These are phyloP conservation scores for Hyposoter dolosus DNA, from an alignment of 2,888 invertebrate genomes.

Conservation along the genomic window DNA sequence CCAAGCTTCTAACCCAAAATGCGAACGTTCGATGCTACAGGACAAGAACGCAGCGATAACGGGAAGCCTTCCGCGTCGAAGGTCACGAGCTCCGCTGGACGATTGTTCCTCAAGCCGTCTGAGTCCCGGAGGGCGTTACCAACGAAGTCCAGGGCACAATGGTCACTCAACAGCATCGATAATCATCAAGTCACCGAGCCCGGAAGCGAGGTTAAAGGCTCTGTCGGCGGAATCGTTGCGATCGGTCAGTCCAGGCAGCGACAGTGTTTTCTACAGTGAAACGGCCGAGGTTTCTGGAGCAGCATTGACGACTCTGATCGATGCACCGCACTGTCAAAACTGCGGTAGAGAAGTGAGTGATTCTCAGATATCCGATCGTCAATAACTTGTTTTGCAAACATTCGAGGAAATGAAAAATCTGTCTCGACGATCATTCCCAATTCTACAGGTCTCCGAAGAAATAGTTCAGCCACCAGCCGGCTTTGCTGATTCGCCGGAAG, in stretches of 20 bases:
- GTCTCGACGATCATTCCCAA: neutral
- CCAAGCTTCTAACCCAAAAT: neutral
- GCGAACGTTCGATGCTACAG: constrained; percentile 75
- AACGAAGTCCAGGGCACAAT: constrained; percentile 85
- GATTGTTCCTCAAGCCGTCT: constrained; percentile 82
- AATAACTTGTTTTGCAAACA: neutral
- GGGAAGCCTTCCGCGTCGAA: constrained; percentile 88
- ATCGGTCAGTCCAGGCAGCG: constrained; percentile 96
- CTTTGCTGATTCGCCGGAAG: constrained; percentile 93
- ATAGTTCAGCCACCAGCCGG: constrained; percentile 96
- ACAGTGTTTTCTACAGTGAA: constrained; percentile 96
- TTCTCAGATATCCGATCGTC: neutral
- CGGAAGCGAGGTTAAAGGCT: constrained; percentile 89
- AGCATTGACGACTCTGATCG: constrained; percentile 73
- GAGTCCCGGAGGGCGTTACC: constrained; percentile 82
- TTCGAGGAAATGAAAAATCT: neutral
- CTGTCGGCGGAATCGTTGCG: constrained; percentile 94
- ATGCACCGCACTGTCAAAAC: constrained; percentile 90
- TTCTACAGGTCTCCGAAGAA: constrained; percentile 85
- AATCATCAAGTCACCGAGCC: constrained; percentile 83
- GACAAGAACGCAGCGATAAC: constrained; percentile 89
- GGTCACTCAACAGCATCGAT: constrained; percentile 78
- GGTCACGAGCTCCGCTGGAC: constrained; percentile 86
- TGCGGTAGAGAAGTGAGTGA: constrained; percentile 91
- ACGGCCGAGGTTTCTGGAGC: constrained; percentile 87